Percentiles rank a stretch among this genome's conserved stretches.
These are phyloP conservation scores for Trogon melanurus DNA, from an alignment of 2,113 vertebrate genomes.

Conservation along the genomic window DNA sequence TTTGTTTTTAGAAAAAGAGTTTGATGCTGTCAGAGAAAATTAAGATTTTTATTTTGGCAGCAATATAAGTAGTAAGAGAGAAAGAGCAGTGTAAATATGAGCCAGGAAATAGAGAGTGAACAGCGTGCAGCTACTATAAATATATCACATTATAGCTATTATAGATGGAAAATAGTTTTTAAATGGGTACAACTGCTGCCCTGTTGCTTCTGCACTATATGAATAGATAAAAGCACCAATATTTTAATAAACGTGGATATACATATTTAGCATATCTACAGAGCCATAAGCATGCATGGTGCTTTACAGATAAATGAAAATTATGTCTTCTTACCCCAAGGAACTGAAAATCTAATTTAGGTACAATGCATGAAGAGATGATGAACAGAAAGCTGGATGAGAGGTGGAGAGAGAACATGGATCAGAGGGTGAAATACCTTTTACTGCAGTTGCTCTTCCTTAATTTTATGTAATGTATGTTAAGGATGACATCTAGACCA, in stretches of 20 bases:
- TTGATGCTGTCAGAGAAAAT: neutral
- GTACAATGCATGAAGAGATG: conserved; percentile 22
- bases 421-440: neutral
- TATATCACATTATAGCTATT: neutral
- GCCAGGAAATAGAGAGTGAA: neutral
- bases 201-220: conserved; percentile 8
- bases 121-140: neutral
- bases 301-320: conserved; percentile 54
- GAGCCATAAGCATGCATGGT: neutral
- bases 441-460: neutral
- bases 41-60: neutral
- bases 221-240: conserved; percentile 35
- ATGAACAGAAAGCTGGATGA: neutral
- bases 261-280: conserved; percentile 20
- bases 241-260: conserved; percentile 32
- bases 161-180: conserved; percentile 1
- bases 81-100: neutral
- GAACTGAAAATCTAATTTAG: conserved; percentile 51
- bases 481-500: conserved; percentile 2
- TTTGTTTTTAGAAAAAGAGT: neutral
- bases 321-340: conserved; percentile 29
- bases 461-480: conserved; percentile 31
- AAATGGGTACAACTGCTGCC: neutral
- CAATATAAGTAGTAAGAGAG: neutral
- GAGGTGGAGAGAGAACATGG: neutral